Evolutionary conservation across 2,797 vertebrate species (phyloP), one percentile per base, ranked within the genome.

Genomic region (Spinibarbus caldwelli): DNA sequence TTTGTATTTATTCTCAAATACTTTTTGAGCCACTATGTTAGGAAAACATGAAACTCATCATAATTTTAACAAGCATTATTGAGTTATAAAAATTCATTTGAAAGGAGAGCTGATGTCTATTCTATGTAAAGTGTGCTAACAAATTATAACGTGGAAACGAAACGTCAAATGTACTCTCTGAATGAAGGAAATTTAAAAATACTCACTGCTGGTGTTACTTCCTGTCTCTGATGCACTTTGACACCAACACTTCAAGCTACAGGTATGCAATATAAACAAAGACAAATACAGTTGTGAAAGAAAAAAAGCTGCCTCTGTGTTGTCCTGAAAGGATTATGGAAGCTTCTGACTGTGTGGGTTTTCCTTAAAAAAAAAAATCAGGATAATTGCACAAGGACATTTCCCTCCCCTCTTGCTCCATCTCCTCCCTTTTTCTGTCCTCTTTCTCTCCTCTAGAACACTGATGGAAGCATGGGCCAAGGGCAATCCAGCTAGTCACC

Each of bases 191-290:
- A 26, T 11, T 1, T 36, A 75, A 80, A 71, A 80, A 66, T 70
- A 86, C 89, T 88, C 78, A 89, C 89, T 34, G 41, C 59, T 81
- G 26, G 29, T 11, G 71, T 72, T 78, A 75, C 75, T 79, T 66
- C 75, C 26, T 54, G 72, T 66, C 45, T 62, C 21, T 78, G 66
- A 34, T 43, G 26, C 15, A 59, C 29, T 26, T 54, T 54, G 52
- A 41, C 38, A n/a, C n/a, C n/a, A 10, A 34, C 6, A 29, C 17
- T 59, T 68, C 21, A 34, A 72, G 19, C 9, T 45, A 54, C 41
- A 83, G 34, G 2, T 57, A 77, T 41, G n/a, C 29, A 23, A n/a
- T n/a, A n/a, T n/a, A 49, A 79, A 52, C 34, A 34, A 34, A 54
- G 49, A 36, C 15, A 7, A 34, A 21, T 11, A n/a, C 31, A 43